Conservation (phyloP, 1,140 invertebrate genomes). For the Psix sp. region DNA sequence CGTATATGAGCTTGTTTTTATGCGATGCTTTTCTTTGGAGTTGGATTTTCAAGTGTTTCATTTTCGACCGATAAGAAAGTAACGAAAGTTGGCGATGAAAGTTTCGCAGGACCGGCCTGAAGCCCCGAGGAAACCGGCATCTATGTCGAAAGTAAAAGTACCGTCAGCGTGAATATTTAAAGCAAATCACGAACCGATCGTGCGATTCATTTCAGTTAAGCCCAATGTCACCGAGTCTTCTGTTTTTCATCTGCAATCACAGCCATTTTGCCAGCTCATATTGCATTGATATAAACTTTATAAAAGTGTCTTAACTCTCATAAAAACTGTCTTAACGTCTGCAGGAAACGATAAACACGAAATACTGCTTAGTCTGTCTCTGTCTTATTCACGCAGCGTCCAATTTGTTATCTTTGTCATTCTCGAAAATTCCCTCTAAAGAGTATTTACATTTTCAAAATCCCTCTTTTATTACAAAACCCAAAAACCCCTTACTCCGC, state of each 20-base stretch:
- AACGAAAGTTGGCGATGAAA: constrained; percentile 72
- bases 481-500: too few relatives aligned
- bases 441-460: too few relatives aligned
- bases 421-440: too few relatives aligned
- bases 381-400: too few relatives aligned
- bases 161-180: constrained; percentile 40
- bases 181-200: constrained; percentile 28
- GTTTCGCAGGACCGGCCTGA: constrained; percentile 62
- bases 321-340: too few relatives aligned
- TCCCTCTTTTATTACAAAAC: too few relatives aligned
- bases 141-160: constrained; percentile 72
- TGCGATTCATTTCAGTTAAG: constrained; percentile 22
- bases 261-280: not conserved
- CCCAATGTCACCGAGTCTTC: not conserved
- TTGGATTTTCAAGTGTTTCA: constrained; percentile 63
- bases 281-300: too few relatives aligned
- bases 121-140: constrained; percentile 32
- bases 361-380: too few relatives aligned
- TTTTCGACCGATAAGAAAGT: constrained; percentile 72
- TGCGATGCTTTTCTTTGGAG: constrained; percentile 23
- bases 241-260: not conserved
- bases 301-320: too few relatives aligned
- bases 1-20: constrained; percentile 29
- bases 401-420: too few relatives aligned
- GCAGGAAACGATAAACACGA: too few relatives aligned